Evolutionary conservation across 1,140 invertebrate species (phyloP).

Genomic region (Pseudomyrmex pallidus): DNA sequence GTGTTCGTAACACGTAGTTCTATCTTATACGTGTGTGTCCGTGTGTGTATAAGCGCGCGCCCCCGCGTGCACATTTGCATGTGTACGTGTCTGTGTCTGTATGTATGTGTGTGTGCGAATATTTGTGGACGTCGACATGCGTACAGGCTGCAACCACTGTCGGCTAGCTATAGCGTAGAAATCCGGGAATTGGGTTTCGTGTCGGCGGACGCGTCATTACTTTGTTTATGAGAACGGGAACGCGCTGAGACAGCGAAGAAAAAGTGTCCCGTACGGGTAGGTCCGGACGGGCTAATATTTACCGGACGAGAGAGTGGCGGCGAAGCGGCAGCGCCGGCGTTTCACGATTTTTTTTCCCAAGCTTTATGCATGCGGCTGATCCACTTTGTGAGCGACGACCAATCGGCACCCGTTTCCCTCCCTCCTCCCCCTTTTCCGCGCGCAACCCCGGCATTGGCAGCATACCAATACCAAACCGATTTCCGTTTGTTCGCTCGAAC

Average conservation of each 20-base stretch:
- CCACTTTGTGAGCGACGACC: slow-evolving; percentile 72
- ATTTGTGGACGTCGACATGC: background rate
- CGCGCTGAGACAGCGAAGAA: slow-evolving; percentile 76
- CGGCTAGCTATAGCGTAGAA: slow-evolving; percentile 54
- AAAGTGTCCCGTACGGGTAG: slow-evolving; percentile 68
- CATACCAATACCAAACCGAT: slow-evolving; percentile 68
- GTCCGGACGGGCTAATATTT: slow-evolving; percentile 72
- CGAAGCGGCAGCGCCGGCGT: slow-evolving; percentile 37
- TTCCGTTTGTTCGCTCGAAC: slow-evolving; percentile 47
- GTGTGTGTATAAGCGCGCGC: background rate
- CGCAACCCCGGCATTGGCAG: slow-evolving; percentile 66
- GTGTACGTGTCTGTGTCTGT: slow-evolving; percentile 10
- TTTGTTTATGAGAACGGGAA: slow-evolving; percentile 80
- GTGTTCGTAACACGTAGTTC: slow-evolving; percentile 14
- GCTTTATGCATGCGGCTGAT: slow-evolving; percentile 71
- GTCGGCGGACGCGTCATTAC: slow-evolving; percentile 75
- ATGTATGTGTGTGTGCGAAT: background rate
- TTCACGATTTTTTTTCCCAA: slow-evolving; percentile 68
- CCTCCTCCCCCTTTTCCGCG: background rate
- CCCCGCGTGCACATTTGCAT: background rate
- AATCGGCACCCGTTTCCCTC: slow-evolving; percentile 46
- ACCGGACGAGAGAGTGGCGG: slow-evolving; percentile 59
- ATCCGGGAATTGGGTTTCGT: slow-evolving; percentile 75
- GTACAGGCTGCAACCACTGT: slow-evolving; percentile 38
- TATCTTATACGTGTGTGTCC: background rate